Evolutionary conservation across 2,113 vertebrate genomes (phyloP).

Genomic region (Lipotes vexillifer): DNA sequence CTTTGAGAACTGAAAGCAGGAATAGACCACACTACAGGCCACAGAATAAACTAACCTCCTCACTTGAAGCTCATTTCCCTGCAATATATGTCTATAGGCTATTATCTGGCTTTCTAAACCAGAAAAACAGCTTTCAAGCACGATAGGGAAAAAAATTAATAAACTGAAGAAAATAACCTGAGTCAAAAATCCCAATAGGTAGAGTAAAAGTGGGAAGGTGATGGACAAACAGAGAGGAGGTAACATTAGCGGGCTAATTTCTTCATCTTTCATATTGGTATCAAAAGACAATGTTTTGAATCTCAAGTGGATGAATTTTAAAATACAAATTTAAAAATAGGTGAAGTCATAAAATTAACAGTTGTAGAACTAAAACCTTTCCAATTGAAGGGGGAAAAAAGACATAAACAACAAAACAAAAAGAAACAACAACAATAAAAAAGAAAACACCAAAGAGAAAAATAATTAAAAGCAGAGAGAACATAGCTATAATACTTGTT

Average conservation of each 20-base stretch:
- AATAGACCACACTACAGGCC: neutral
- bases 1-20: neutral
- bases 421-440: neutral
- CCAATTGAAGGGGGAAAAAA: neutral
- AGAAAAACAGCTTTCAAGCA: neutral
- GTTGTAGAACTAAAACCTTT: neutral
- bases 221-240: neutral
- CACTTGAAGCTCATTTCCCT: neutral
- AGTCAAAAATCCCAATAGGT: neutral
- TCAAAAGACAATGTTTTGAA: neutral
- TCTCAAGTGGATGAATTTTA: neutral
- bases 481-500: neutral
- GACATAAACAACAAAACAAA: neutral
- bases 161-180: neutral
- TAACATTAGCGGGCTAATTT: neutral
- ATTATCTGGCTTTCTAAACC: neutral
- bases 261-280: neutral
- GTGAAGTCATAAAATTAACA: neutral
- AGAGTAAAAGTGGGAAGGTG: neutral
- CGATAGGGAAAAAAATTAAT: neutral
- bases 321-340: neutral
- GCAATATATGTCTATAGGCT: neutral
- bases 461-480: neutral
- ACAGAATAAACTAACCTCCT: neutral
- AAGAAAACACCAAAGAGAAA: neutral